These are phyloP conservation scores for Achroia grisella DNA, from an alignment of 1,140 invertebrate species.

Conservation along the genomic window DNA sequence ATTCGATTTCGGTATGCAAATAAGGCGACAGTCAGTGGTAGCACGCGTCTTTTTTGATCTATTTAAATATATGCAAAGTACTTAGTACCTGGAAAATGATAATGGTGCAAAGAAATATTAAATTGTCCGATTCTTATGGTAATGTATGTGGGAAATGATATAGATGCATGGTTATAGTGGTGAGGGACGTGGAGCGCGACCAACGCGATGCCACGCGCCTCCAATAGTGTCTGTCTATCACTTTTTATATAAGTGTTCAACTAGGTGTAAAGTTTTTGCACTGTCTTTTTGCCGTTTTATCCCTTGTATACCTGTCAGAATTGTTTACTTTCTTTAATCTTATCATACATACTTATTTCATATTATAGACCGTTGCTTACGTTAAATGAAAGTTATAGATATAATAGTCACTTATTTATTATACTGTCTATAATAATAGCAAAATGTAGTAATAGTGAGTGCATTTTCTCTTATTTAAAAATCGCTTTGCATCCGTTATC, in stretches of 20 bases:
- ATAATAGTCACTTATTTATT: too few relatives aligned
- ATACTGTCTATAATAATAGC: too few relatives aligned
- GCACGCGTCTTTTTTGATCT: conserved; percentile 46
- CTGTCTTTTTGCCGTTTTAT: too few relatives aligned
- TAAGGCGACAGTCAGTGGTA: conserved; percentile 20
- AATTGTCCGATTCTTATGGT: conserved; percentile 51
- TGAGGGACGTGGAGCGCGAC: conserved; percentile 11
- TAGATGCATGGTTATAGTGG: conserved; percentile 25
- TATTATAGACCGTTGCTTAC: too few relatives aligned
- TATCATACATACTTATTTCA: too few relatives aligned
- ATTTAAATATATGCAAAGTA: conserved; percentile 55
- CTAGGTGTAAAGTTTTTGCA: too few relatives aligned
- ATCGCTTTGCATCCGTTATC: not conserved
- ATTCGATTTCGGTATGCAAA: conserved; percentile 41
- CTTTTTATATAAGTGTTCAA: too few relatives aligned
- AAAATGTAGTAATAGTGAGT: too few relatives aligned
- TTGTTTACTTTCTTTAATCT: too few relatives aligned
- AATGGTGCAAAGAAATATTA: conserved; percentile 44
- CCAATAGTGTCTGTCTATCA: conserved; percentile 1
- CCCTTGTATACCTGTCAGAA: too few relatives aligned
- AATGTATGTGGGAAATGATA: conserved; percentile 48
- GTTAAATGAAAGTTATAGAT: too few relatives aligned
- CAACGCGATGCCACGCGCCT: conserved; percentile 25
- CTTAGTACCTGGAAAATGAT: conserved; percentile 47
- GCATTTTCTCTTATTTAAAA: too few relatives aligned